These are phyloP conservation scores for Drosophila emarginata DNA, from an alignment of 2,888 invertebrate genomes.

Conservation along the genomic window DNA sequence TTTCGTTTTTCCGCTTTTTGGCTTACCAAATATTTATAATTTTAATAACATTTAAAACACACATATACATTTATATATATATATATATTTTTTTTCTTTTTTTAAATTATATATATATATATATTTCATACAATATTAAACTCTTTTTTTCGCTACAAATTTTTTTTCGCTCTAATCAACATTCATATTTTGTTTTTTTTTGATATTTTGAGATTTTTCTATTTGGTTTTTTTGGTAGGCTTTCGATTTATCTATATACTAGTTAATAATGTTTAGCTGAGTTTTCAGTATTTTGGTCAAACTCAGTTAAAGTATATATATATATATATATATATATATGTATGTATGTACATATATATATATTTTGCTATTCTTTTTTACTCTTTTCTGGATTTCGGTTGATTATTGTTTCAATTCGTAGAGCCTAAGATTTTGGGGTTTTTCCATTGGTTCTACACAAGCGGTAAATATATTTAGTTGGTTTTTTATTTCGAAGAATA, in stretches of 20 bases:
- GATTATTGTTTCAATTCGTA: constrained; percentile 52
- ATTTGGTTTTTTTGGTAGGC: constrained; percentile 19
- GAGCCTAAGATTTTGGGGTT: constrained; percentile 33
- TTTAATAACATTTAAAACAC: constrained; percentile 75
- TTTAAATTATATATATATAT: constrained; percentile 48
- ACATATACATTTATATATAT: constrained; percentile 54
- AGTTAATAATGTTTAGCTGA: constrained; percentile 27
- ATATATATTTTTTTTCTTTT: constrained; percentile 43
- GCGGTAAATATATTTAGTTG: constrained; percentile 40
- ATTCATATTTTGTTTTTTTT: constrained; percentile 56
- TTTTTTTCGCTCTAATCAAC: constrained; percentile 58
- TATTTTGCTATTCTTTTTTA: neutral
- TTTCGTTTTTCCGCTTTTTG: constrained; percentile 7
- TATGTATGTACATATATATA: neutral
- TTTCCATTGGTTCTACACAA: constrained; percentile 45
- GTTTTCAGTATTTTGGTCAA: constrained; percentile 1
- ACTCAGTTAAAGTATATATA: neutral
- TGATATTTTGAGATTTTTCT: constrained; percentile 37
- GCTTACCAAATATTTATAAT: constrained; percentile 32
- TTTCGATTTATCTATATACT: constrained; percentile 44
- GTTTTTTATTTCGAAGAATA: neutral
- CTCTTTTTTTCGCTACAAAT: constrained; percentile 61
- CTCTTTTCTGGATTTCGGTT: constrained; percentile 21
- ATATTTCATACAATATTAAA: constrained; percentile 53
- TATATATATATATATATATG: too few relatives aligned